Conservation (phyloP, 2,797 vertebrate genomes). For the Gambelia wislizenii region DNA sequence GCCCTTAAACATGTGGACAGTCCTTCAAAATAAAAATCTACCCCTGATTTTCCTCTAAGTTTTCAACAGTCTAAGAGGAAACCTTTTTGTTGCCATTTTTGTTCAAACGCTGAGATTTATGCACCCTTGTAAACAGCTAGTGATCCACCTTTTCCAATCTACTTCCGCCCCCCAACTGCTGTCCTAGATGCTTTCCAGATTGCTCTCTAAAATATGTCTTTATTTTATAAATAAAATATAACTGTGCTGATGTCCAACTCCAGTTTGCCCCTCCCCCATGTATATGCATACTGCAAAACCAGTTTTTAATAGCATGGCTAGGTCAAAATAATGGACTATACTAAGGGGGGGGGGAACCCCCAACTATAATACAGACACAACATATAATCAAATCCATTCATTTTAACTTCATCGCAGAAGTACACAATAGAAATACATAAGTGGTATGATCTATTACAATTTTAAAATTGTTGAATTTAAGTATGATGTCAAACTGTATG, state of each 20-base stretch:
- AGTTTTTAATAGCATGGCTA: neutral
- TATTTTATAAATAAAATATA: neutral
- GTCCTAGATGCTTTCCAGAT: neutral
- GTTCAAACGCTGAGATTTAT: neutral
- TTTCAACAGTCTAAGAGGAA: neutral
- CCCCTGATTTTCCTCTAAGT: neutral
- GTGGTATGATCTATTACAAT: conserved; percentile 31
- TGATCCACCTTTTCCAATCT: neutral
- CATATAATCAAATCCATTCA: neutral
- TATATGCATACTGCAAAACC: neutral
- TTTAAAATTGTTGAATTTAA: neutral
- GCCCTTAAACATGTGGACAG: neutral
- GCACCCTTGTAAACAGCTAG: neutral
- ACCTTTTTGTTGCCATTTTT: neutral
- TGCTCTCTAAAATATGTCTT: neutral
- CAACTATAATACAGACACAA: neutral
- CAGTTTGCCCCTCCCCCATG: neutral
- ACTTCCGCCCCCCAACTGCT: neutral
- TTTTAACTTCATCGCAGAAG: neutral
- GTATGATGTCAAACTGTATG: conserved; percentile 34
- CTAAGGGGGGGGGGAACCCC: no score
- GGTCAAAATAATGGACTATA: neutral
- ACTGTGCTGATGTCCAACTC: neutral
- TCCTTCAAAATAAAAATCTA: neutral
- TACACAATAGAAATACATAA: neutral